Percentiles rank a stretch among this genome's conserved stretches.
Conservation (phyloP, 2,113 vertebrate genomes). For the Paraplagusia blochii region DNA sequence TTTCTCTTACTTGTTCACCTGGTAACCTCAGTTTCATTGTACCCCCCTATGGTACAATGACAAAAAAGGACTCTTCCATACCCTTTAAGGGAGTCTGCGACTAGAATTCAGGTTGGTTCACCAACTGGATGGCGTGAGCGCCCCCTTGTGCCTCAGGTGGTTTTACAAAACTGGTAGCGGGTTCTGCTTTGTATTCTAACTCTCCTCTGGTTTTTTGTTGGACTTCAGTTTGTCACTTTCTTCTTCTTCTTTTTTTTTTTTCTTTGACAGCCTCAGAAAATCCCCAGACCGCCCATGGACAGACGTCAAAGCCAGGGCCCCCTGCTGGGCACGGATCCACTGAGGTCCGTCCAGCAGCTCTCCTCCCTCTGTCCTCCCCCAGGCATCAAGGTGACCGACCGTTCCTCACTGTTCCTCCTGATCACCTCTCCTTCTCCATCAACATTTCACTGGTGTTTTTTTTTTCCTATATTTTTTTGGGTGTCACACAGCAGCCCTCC, state of each 20-base stretch:
- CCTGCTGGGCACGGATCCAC: slow-evolving; percentile 15
- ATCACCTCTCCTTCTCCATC: too few species aligned
- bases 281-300: slow-evolving; percentile 12
- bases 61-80: too few species aligned
- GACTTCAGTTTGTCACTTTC: background rate
- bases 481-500: slow-evolving; percentile 53
- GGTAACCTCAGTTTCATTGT: too few species aligned
- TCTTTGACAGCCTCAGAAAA: slow-evolving; percentile 33
- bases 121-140: too few species aligned
- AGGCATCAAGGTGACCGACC: slow-evolving; percentile 72
- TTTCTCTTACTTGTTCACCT: background rate
- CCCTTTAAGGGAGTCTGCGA: too few species aligned
- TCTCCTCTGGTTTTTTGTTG: background rate
- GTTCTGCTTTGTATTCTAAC: too few species aligned
- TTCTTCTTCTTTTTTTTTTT: background rate
- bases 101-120: too few species aligned
- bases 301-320: slow-evolving; percentile 22
- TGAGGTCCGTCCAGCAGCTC: slow-evolving; percentile 19
- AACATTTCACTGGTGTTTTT: too few species aligned
- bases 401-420: too few species aligned
- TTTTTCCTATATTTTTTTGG: slow-evolving; percentile 13
- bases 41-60: background rate
- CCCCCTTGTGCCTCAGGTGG: too few species aligned
- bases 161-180: too few species aligned
- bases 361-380: slow-evolving; percentile 74